A percentile compares a stretch with the other conserved stretches of the same genome.
Evolutionary conservation across 2,888 invertebrate species (phyloP).

Genomic region (Ichneumoninae sp.): DNA sequence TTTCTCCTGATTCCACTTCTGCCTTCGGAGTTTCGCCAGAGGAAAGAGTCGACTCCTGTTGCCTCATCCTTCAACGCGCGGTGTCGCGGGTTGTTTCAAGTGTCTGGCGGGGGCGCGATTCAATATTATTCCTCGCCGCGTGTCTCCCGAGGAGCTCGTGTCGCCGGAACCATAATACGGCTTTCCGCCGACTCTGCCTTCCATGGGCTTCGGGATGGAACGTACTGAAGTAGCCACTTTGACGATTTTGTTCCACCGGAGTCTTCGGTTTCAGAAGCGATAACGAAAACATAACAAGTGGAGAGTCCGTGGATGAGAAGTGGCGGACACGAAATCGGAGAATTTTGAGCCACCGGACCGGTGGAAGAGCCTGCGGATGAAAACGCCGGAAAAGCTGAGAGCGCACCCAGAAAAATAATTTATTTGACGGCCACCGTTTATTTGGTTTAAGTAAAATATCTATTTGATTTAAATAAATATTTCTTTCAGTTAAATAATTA

Average conservation of each 20-base stretch:
- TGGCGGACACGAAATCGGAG: slow-evolving; percentile 63
- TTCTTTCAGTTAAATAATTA: too few species aligned
- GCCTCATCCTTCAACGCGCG: slow-evolving; percentile 13
- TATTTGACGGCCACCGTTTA: too few species aligned
- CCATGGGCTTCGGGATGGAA: not conserved
- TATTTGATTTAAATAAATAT: too few species aligned
- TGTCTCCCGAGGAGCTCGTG: not conserved
- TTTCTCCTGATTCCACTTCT: slow-evolving; percentile 5
- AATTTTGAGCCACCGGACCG: slow-evolving; percentile 15
- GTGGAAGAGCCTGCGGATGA: slow-evolving; percentile 40
- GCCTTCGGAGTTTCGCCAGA: slow-evolving; percentile 5
- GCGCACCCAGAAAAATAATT: too few species aligned
- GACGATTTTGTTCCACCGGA: not conserved
- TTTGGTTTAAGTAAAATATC: too few species aligned
- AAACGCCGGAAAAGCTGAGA: slow-evolving; percentile 39
- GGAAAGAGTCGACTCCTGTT: slow-evolving; percentile 6
- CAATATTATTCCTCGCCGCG: slow-evolving; percentile 30
- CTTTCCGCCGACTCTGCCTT: not conserved
- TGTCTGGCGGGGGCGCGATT: slow-evolving; percentile 16
- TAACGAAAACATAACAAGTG: slow-evolving; percentile 16
- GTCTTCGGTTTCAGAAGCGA: not conserved
- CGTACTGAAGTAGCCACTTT: not conserved
- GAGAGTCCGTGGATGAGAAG: slow-evolving; percentile 43
- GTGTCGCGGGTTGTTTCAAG: slow-evolving; percentile 10
- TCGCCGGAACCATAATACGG: slow-evolving; percentile 7